Evolutionary conservation across 2,113 vertebrate species (phyloP).

Genomic region (Rissa tridactyla): DNA sequence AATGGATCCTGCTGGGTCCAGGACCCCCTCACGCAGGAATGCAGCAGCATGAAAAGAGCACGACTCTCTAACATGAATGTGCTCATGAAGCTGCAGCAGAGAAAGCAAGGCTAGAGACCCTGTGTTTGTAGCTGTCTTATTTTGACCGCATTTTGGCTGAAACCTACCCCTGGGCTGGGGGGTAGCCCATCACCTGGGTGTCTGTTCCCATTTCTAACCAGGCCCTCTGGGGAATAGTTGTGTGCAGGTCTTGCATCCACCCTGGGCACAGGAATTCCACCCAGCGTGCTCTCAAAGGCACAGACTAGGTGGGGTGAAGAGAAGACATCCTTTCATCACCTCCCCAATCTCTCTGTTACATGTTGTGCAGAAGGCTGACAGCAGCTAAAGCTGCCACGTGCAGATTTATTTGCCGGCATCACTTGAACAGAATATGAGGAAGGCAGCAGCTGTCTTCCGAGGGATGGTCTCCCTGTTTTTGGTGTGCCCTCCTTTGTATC

Average conservation of each 20-base stretch:
- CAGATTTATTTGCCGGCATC: background rate
- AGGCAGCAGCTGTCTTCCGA: background rate
- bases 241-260: background rate
- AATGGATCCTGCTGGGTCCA: background rate
- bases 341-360: background rate
- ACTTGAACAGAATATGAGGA: background rate
- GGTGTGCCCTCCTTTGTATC: background rate
- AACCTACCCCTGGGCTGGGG: background rate
- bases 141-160: background rate
- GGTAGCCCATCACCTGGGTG: background rate
- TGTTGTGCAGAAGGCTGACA: background rate
- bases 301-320: background rate
- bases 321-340: background rate
- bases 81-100: background rate
- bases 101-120: background rate
- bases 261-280: background rate
- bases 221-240: background rate
- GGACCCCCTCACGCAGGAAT: rapidly evolving
- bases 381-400: rapidly evolving
- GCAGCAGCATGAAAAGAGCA: background rate
- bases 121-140: background rate
- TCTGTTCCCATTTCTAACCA: background rate
- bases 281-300: background rate
- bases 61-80: background rate
- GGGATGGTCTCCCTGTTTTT: background rate